A percentile compares a stretch with the other conserved stretches of the same genome.
phyloP scores from a whole-genome alignment of 2,888 invertebrate genomes.

The Chrysodeixis includens region DNA sequence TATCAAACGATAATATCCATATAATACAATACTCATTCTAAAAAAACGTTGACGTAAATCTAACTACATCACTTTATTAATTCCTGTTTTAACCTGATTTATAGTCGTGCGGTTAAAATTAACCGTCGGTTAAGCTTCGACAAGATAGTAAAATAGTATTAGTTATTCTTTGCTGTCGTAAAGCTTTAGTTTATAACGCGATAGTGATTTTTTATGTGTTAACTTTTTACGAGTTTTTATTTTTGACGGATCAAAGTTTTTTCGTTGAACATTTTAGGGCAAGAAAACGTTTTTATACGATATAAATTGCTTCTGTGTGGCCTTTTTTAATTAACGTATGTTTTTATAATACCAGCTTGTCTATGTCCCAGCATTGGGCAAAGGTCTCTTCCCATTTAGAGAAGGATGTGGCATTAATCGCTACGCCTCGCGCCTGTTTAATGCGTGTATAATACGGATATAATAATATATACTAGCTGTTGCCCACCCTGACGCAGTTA shows the following conservation, averaged over 20 bases:
- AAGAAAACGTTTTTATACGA: constrained; percentile 35
- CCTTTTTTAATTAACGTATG: constrained; percentile 14
- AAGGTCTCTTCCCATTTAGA: no score
- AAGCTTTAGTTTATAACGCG: constrained; percentile 49
- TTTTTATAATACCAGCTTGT: no score
- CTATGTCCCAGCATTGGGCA: no score
- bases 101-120: constrained; percentile 55
- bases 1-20: no score
- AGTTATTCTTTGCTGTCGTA: constrained; percentile 57
- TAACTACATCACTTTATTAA: constrained; percentile 39
- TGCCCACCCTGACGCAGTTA: no score
- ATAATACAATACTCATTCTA: constrained; percentile 34
- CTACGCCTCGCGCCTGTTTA: no score
- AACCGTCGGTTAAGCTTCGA: constrained; percentile 55
- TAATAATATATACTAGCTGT: no score
- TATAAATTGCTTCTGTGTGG: constrained; percentile 18
- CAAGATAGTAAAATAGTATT: constrained; percentile 50
- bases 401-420: no score
- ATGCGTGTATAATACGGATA: no score
- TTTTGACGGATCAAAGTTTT: constrained; percentile 30
- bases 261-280: constrained; percentile 13
- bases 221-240: constrained; percentile 38
- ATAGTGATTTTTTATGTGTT: constrained; percentile 44
- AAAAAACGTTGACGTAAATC: constrained; percentile 36
- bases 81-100: constrained; percentile 54